Conservation (phyloP, 2,113 vertebrate species). For the Coptodon bakossiorum region DNA sequence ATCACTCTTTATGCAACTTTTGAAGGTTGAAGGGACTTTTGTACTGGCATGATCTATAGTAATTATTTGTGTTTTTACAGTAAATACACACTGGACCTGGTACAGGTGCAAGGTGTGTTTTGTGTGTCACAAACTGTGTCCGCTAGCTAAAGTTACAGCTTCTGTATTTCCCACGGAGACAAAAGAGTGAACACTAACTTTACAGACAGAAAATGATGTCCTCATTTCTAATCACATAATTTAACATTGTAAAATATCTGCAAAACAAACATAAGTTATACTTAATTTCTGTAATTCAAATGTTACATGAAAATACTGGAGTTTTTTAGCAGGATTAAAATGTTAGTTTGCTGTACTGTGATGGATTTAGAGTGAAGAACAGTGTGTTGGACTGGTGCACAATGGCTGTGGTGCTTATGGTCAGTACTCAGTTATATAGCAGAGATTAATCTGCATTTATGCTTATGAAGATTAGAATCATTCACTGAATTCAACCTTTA, state of each 20-base stretch:
- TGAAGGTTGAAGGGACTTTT: not conserved
- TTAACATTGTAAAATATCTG: accelerated
- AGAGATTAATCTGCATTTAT: not conserved
- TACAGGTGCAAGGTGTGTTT: not conserved
- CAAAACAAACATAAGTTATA: not conserved
- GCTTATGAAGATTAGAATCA: not conserved
- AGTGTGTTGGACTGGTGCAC: not conserved
- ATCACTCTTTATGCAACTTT: not conserved
- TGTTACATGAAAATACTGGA: not conserved
- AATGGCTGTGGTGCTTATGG: not conserved
- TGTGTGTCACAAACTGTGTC: not conserved
- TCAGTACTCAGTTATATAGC: not conserved
- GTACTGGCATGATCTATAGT: accelerated
- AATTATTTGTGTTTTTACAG: accelerated
- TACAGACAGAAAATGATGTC: accelerated
- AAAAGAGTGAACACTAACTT: not conserved
- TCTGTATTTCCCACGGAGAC: accelerated
- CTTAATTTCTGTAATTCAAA: not conserved
- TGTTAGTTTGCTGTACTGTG: not conserved
- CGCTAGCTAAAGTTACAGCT: not conserved
- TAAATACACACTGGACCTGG: not conserved
- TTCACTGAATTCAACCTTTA: not conserved
- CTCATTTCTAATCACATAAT: not conserved
- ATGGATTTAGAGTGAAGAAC: not conserved
- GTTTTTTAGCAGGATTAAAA: not conserved